Conservation (phyloP, 2,797 vertebrate species). For the Megaceryle alcyon region DNA sequence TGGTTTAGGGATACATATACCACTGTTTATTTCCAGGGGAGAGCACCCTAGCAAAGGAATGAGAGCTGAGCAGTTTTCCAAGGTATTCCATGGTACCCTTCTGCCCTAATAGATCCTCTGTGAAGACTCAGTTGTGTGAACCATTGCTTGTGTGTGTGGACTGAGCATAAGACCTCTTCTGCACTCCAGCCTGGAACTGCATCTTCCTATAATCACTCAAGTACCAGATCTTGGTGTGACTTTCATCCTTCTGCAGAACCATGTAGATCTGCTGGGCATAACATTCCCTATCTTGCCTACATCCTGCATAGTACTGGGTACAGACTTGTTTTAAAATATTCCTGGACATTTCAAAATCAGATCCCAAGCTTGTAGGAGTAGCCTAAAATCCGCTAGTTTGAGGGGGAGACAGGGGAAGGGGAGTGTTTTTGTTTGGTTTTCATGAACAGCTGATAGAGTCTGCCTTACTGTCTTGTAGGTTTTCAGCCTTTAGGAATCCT, state of each 20-base stretch:
- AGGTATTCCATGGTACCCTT: background rate
- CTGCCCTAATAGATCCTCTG: background rate
- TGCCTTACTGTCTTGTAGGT: background rate
- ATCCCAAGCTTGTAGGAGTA: background rate
- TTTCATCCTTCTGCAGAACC: background rate
- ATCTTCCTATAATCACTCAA: background rate
- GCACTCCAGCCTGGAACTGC: background rate
- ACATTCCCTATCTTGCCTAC: background rate
- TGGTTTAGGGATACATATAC: background rate
- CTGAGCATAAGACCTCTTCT: background rate
- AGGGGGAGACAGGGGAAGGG: accelerated
- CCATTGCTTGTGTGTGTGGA: background rate
- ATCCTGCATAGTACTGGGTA: background rate
- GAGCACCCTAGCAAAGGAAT: background rate
- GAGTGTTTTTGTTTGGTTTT: background rate
- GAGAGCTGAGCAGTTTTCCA: background rate
- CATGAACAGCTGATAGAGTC: background rate
- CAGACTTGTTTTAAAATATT: background rate
- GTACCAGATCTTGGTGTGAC: accelerated
- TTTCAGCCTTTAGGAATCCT: background rate
- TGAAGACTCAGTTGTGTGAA: background rate
- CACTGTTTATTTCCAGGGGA: background rate
- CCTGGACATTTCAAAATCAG: background rate
- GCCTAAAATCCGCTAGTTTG: background rate
- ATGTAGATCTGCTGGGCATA: background rate